A percentile compares a stretch with the other conserved stretches of the same genome.
Conservation (phyloP, 2,888 invertebrate genomes). For the Tetropium fuscum region DNA sequence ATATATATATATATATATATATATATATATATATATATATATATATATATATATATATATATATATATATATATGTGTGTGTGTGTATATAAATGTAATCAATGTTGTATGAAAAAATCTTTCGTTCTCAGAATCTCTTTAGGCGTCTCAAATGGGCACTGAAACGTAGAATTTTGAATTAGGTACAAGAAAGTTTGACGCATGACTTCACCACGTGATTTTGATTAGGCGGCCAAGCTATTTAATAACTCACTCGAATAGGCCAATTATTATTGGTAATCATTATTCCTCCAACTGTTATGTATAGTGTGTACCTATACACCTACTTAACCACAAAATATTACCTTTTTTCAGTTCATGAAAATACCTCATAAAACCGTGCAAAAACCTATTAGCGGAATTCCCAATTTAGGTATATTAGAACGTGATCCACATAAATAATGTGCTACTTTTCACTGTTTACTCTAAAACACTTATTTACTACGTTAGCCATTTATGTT, state of each 20-base stretch:
- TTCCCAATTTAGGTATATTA: not conserved
- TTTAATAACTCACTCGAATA: slow-evolving; percentile 17
- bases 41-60: too few relatives aligned
- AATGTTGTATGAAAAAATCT: too few relatives aligned
- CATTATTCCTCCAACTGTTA: not conserved
- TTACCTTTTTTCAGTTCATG: not conserved
- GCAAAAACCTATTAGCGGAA: not conserved
- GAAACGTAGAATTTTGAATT: slow-evolving; percentile 6
- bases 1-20: too few relatives aligned
- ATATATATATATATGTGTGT: too few relatives aligned
- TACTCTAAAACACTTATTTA: too few relatives aligned
- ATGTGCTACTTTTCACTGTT: not conserved
- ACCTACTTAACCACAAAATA: slow-evolving; percentile 7
- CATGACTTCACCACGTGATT: slow-evolving; percentile 15
- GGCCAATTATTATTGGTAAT: slow-evolving; percentile 13
- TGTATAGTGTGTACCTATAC: not conserved
- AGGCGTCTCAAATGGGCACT: slow-evolving; percentile 5
- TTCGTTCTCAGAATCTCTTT: not conserved
- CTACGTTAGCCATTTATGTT: too few relatives aligned
- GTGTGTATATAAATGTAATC: too few relatives aligned
- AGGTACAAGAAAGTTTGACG: slow-evolving; percentile 10
- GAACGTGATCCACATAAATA: not conserved
- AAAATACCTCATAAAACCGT: too few relatives aligned
- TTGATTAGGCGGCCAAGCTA: not conserved
- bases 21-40: too few relatives aligned